phyloP scores from a whole-genome alignment of 2,113 vertebrate genomes.

The Megaleporinus macrocephalus region DNA sequence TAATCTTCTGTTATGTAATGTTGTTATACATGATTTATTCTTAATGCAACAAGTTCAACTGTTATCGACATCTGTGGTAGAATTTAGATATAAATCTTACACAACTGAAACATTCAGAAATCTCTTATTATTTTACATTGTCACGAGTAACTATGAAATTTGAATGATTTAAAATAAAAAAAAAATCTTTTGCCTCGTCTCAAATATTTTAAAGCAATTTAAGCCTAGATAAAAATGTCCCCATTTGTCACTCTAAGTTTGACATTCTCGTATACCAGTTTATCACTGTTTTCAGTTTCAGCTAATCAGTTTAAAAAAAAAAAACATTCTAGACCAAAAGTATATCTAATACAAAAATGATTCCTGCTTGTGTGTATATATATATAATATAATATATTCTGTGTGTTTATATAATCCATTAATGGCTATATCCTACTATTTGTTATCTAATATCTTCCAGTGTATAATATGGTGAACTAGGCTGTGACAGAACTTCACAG shows the following conservation, averaged over 20 bases:
- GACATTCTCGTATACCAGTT: background rate
- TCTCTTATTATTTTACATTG: background rate
- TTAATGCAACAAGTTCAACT: slow-evolving; percentile 18
- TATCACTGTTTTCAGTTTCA: slow-evolving; percentile 51
- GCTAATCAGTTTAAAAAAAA: slow-evolving; percentile 47
- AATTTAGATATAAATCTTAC: slow-evolving; percentile 28
- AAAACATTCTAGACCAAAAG: background rate
- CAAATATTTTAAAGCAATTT: slow-evolving; percentile 1
- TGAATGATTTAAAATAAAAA: background rate
- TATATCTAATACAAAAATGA: slow-evolving; percentile 47
- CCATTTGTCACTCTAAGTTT: background rate
- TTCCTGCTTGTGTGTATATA: slow-evolving; percentile 36
- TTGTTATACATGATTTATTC: slow-evolving; percentile 42
- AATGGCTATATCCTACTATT: slow-evolving; percentile 39
- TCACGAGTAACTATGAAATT: slow-evolving; percentile 10
- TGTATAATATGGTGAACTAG: slow-evolving; percentile 35
- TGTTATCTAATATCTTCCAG: slow-evolving; percentile 40
- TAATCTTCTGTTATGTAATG: slow-evolving; percentile 26
- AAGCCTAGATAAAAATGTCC: background rate
- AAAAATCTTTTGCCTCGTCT: background rate
- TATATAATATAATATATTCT: too few relatives aligned
- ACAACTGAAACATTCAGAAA: slow-evolving; percentile 9
- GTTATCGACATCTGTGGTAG: slow-evolving; percentile 13
- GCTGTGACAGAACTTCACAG: slow-evolving; percentile 48
- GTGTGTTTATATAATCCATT: slow-evolving; percentile 22